A percentile compares a stretch with the other conserved stretches of the same genome.
Conservation (phyloP, 1,140 invertebrate genomes). For the Agraylea sexmaculata region DNA sequence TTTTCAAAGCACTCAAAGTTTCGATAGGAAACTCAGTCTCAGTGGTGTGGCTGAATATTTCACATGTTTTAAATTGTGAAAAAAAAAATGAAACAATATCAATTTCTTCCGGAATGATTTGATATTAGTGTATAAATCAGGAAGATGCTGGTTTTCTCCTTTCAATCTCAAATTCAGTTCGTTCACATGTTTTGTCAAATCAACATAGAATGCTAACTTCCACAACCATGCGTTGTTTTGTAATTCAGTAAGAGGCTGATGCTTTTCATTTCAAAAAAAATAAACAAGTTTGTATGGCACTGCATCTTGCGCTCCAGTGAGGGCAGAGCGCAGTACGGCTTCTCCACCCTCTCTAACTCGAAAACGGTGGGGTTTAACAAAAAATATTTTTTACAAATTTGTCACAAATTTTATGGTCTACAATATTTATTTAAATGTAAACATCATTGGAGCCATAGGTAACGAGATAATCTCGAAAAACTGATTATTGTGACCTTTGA, state of each 20-base stretch:
- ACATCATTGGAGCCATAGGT: too few species aligned
- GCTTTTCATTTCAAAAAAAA: conserved; percentile 16
- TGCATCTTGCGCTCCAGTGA: not conserved
- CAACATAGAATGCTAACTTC: conserved; percentile 22
- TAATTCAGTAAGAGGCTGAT: conserved; percentile 21
- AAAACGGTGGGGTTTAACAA: too few species aligned
- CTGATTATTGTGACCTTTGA: too few species aligned
- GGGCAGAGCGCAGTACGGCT: too few species aligned
- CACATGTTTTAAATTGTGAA: too few species aligned
- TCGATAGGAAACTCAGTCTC: too few species aligned
- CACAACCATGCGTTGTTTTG: conserved; percentile 21
- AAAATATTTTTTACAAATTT: too few species aligned
- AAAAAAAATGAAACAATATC: conserved; percentile 16
- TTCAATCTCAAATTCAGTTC: conserved; percentile 21
- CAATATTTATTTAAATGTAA: too few species aligned
- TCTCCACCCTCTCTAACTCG: too few species aligned
- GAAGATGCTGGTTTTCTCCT: conserved; percentile 22
- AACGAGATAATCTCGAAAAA: too few species aligned
- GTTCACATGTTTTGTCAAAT: conserved; percentile 22
- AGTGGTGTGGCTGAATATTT: too few species aligned
- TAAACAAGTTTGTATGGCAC: not conserved
- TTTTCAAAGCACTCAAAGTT: conserved; percentile 20
- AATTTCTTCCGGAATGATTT: conserved; percentile 18
- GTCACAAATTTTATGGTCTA: too few species aligned
- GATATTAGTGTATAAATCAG: conserved; percentile 14